A percentile compares a stretch with the other conserved stretches of the same genome.
These are phyloP conservation scores for Felis chaus DNA, from an alignment of 2,113 vertebrate genomes.

Conservation along the genomic window DNA sequence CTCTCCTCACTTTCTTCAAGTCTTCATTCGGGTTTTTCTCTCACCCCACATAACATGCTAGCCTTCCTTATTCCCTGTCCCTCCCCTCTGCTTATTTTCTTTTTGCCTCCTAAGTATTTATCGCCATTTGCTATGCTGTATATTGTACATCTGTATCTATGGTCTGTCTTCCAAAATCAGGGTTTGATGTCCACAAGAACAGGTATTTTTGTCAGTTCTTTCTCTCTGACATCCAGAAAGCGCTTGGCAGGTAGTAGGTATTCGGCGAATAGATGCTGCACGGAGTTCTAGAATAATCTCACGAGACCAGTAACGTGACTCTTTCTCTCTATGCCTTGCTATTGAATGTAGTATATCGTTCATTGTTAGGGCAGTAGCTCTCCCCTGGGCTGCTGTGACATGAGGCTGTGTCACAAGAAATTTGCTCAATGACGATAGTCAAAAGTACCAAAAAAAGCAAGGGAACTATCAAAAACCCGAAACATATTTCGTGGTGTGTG, in stretches of 20 bases:
- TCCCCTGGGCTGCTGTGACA: background rate
- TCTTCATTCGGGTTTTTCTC: background rate
- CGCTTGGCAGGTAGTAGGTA: background rate
- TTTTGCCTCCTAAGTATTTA: background rate
- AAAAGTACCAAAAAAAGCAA: background rate
- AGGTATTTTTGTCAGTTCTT: background rate
- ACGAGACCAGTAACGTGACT: background rate
- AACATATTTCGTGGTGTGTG: background rate
- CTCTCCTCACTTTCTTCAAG: background rate
- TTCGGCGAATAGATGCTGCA: rapidly evolving
- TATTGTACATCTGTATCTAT: background rate
- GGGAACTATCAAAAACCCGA: background rate
- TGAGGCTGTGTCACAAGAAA: background rate
- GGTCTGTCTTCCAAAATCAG: background rate
- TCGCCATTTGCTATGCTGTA: background rate
- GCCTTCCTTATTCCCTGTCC: background rate
- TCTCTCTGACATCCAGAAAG: background rate
- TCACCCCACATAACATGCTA: background rate
- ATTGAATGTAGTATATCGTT: background rate
- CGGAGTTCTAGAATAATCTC: background rate
- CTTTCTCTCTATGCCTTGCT: background rate
- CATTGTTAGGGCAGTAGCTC: background rate
- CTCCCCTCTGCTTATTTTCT: background rate
- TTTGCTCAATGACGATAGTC: background rate
- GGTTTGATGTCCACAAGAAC: background rate